Evolutionary conservation across 2,797 vertebrate species (phyloP).

Genomic region (Phrynocephalus guinanensis): DNA sequence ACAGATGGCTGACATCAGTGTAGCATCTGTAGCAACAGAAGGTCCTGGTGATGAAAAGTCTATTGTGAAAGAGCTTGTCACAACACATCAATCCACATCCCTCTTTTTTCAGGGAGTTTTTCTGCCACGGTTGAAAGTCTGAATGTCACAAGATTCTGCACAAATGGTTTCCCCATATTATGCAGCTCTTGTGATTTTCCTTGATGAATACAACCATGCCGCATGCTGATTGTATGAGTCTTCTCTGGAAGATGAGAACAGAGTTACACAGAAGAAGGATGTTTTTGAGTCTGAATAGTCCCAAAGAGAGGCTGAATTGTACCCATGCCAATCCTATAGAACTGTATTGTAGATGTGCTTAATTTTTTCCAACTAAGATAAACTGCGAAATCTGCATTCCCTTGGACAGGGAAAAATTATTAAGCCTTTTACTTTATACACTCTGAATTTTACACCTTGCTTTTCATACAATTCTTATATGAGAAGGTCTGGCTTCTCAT

Average conservation of each 20-base stretch:
- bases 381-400: neutral
- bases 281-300: neutral
- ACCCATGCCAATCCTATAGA: neutral
- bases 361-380: neutral
- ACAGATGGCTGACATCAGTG: neutral
- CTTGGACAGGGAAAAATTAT: neutral
- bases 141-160: neutral
- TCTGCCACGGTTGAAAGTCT: neutral
- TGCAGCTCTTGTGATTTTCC: neutral
- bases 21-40: neutral
- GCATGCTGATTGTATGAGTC: neutral
- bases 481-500: too few species aligned
- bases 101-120: neutral
- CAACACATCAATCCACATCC: slow-evolving; percentile 11
- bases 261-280: neutral
- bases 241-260: neutral
- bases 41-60: slow-evolving; percentile 12
- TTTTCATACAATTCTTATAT: neutral
- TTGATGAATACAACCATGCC: neutral
- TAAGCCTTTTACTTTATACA: neutral
- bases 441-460: neutral
- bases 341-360: neutral
- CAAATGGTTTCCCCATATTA: neutral
- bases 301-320: neutral
- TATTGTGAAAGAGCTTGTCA: slow-evolving; percentile 17